A percentile compares a stretch with the other conserved stretches of the same genome.
Conservation (phyloP, 1,140 invertebrate genomes). For the Aphelenchoides besseyi region DNA sequence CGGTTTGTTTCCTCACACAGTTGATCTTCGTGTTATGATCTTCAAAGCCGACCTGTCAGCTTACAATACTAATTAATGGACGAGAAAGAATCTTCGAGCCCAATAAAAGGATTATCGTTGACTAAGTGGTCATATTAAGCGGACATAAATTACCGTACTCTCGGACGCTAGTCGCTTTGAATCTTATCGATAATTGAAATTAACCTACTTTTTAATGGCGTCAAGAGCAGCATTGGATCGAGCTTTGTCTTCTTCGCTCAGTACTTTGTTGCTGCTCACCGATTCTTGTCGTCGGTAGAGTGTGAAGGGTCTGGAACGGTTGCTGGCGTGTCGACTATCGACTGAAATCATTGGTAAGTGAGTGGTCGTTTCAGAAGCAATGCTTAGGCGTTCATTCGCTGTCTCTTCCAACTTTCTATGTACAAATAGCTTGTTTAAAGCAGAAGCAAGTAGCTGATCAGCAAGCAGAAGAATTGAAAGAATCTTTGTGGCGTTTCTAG, state of each 20-base stretch:
- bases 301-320: constrained; percentile 26
- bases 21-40: too few relatives aligned
- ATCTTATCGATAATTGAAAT: too few relatives aligned
- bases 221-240: constrained; percentile 21
- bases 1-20: too few relatives aligned
- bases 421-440: too few relatives aligned
- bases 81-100: too few relatives aligned
- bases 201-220: constrained; percentile 28
- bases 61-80: too few relatives aligned
- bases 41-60: too few relatives aligned
- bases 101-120: too few relatives aligned
- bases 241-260: neutral
- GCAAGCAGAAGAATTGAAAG: neutral
- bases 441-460: constrained; percentile 11
- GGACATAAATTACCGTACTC: too few relatives aligned
- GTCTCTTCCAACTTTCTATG: too few relatives aligned
- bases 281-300: constrained; percentile 32
- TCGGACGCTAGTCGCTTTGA: too few relatives aligned
- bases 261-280: constrained; percentile 10
- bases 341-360: constrained; percentile 23
- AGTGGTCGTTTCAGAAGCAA: neutral
- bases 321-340: constrained; percentile 12
- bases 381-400: neutral
- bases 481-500: neutral
- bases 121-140: too few relatives aligned